These are phyloP conservation scores for Hirtodrosophila confusa DNA, from an alignment of 2,888 invertebrate species.

Conservation along the genomic window DNA sequence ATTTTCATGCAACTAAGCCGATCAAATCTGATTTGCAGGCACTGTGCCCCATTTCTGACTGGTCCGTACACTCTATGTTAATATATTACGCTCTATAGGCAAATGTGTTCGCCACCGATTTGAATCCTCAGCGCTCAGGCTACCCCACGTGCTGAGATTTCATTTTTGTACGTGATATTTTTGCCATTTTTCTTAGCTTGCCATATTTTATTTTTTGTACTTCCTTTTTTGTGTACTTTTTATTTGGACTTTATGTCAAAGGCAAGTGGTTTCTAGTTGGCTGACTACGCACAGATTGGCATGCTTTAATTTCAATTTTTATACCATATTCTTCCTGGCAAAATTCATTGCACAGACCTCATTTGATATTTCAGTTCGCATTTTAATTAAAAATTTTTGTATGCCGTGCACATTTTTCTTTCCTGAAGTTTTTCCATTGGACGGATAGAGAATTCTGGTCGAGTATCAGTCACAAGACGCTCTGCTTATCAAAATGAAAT, in stretches of 20 bases:
- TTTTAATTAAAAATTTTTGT: conserved; percentile 54
- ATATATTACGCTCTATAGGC: conserved; percentile 23
- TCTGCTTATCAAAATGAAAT: background rate
- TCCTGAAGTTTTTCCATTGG: background rate
- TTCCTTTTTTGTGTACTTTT: conserved; percentile 4
- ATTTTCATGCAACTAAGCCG: conserved; percentile 69
- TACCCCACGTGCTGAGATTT: conserved; percentile 42
- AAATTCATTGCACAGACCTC: background rate
- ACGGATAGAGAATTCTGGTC: background rate
- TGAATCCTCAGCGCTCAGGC: conserved; percentile 1
- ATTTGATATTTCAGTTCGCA: conserved; percentile 12
- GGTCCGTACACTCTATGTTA: conserved; percentile 27
- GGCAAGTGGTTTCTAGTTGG: conserved; percentile 25
- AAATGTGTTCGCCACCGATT: conserved; percentile 20
- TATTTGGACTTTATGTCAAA: conserved; percentile 8
- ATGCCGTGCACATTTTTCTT: conserved; percentile 51
- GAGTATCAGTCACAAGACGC: too few relatives aligned
- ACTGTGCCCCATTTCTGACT: conserved; percentile 12
- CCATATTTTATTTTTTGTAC: conserved; percentile 29
- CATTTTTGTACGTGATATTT: conserved; percentile 60
- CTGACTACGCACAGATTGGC: conserved; percentile 6
- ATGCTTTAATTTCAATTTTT: conserved; percentile 46
- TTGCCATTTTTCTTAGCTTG: conserved; percentile 26
- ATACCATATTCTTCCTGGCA: conserved; percentile 1
- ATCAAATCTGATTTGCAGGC: conserved; percentile 65